Conservation (phyloP, 1,140 invertebrate species). For the Camponotus floridanus region DNA sequence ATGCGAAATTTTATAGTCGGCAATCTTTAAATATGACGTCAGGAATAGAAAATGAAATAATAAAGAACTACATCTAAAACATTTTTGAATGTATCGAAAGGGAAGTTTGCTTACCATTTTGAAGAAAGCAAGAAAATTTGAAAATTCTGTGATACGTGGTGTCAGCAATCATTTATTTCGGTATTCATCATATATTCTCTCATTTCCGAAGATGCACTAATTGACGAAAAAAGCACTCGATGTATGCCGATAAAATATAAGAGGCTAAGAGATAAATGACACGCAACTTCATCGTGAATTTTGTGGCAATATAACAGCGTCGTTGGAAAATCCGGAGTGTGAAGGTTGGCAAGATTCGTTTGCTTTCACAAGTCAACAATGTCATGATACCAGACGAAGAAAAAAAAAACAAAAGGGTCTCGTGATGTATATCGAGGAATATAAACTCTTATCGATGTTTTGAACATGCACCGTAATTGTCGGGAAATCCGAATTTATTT, state of each 20-base stretch:
- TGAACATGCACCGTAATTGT: background rate
- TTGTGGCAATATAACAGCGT: slow-evolving; percentile 9
- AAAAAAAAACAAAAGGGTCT: slow-evolving; percentile 67
- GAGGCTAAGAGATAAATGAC: background rate
- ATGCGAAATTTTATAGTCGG: background rate
- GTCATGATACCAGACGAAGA: slow-evolving; percentile 15
- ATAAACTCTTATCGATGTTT: slow-evolving; percentile 47
- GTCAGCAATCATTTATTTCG: slow-evolving; percentile 71
- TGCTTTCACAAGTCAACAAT: slow-evolving; percentile 49
- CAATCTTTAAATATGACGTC: background rate
- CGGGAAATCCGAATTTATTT: background rate
- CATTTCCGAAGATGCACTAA: slow-evolving; percentile 1
- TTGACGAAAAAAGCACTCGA: background rate
- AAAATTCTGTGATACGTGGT: slow-evolving; percentile 62
- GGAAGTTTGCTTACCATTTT: slow-evolving; percentile 37
- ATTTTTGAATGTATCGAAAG: background rate
- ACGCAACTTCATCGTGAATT: slow-evolving; percentile 46
- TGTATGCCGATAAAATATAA: slow-evolving; percentile 15
- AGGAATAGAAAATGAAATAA: background rate
- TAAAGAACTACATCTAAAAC: background rate
- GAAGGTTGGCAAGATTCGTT: slow-evolving; percentile 49
- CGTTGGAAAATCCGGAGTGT: slow-evolving; percentile 42
- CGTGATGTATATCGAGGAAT: slow-evolving; percentile 40
- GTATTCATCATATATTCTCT: slow-evolving; percentile 41
- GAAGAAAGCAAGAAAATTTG: slow-evolving; percentile 45